These are phyloP conservation scores for Phacellophora camtschatica DNA, from an alignment of 30 jellyfish, hydroid and myxozoan species.

Conservation along the genomic window DNA sequence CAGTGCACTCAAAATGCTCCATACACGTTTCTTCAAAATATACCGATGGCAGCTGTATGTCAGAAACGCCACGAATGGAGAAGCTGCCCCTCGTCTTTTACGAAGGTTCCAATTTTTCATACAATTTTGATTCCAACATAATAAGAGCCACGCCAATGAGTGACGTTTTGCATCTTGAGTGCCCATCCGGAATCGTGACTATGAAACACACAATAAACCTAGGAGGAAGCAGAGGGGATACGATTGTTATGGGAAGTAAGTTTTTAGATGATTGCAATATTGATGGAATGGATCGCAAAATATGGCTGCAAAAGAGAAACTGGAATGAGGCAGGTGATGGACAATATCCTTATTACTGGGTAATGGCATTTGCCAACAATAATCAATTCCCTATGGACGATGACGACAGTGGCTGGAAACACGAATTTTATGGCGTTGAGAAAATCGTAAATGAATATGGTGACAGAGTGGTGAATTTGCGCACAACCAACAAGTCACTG, in stretches of 20 bases:
- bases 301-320: neutral
- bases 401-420: neutral
- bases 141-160: neutral
- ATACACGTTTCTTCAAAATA: neutral
- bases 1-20: conserved; percentile 12
- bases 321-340: conserved; percentile 8
- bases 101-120: neutral
- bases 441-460: conserved; percentile 25
- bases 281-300: neutral
- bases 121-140: neutral
- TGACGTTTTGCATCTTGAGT: neutral
- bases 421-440: neutral
- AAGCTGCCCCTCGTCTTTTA: neutral
- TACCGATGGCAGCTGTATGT: neutral
- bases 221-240: neutral
- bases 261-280: neutral
- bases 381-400: neutral
- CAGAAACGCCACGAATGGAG: neutral
- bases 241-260: neutral
- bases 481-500: neutral
- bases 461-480: neutral
- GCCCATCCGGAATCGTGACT: neutral
- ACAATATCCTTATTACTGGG: neutral
- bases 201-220: neutral
- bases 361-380: neutral